Evolutionary conservation across 2,888 invertebrate genomes (phyloP).

Genomic region (Zele albiditarsus): DNA sequence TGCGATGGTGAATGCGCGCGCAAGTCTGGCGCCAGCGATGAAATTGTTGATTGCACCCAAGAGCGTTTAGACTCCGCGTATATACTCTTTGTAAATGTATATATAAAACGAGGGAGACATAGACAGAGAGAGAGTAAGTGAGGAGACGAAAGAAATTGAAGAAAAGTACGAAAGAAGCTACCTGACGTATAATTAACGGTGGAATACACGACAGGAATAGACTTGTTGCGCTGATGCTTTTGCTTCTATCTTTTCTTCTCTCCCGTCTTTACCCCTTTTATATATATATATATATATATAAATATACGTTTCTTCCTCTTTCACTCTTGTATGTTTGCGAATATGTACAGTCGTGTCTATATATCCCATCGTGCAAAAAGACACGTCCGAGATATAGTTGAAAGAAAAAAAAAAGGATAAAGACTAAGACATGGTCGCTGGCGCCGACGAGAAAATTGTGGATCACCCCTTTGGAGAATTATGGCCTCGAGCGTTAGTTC

Average conservation of each 20-base stretch:
- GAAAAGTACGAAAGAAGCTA: constrained; percentile 13
- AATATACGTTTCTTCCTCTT: too few species aligned
- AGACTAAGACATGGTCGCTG: constrained; percentile 1
- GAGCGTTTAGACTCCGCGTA: constrained; percentile 21
- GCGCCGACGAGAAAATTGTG: constrained; percentile 32
- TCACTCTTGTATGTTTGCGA: too few species aligned
- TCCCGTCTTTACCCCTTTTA: background rate
- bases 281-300: too few species aligned
- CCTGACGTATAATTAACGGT: constrained; percentile 32
- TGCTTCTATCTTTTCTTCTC: constrained; percentile 5
- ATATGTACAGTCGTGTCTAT: background rate
- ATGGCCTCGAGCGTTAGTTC: background rate
- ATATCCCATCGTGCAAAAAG: constrained; percentile 16
- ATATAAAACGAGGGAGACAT: background rate
- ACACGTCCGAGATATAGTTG: background rate
- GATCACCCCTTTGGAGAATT: constrained; percentile 31
- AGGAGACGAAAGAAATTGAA: constrained; percentile 14
- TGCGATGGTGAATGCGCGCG: constrained; percentile 4
- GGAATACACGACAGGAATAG: constrained; percentile 26
- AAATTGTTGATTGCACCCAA: constrained; percentile 32
- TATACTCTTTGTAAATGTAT: background rate
- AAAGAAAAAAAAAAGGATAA: background rate
- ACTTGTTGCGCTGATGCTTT: constrained; percentile 6
- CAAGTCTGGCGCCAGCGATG: constrained; percentile 31
- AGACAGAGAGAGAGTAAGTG: background rate